Evolutionary conservation across 2,797 vertebrate species (phyloP).

Genomic region (Alosa sapidissima): DNA sequence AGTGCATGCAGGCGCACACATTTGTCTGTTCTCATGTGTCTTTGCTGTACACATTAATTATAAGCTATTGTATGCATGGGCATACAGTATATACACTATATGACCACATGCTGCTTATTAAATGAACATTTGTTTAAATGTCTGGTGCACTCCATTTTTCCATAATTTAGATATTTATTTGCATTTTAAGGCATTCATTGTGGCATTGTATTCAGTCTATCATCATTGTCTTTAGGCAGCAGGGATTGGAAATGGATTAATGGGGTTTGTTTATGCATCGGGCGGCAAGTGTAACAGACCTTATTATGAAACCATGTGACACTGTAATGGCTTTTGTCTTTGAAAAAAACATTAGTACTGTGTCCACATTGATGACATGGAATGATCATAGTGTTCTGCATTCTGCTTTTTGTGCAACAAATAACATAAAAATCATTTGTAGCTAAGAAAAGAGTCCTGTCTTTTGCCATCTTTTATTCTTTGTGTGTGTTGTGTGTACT

Average conservation of each 20-base stretch:
- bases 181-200: not conserved
- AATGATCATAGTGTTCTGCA: too few relatives aligned
- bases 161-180: not conserved
- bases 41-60: conserved; percentile 53
- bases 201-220: not conserved
- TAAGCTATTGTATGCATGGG: not conserved
- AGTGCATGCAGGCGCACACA: conserved; percentile 77
- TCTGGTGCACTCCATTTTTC: not conserved
- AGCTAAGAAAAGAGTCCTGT: too few relatives aligned
- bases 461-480: too few relatives aligned
- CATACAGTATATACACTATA: not conserved
- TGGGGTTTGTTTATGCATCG: too few relatives aligned
- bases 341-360: too few relatives aligned
- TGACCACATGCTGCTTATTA: not conserved
- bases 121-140: conserved; percentile 3
- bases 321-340: too few relatives aligned
- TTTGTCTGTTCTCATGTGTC: conserved; percentile 71
- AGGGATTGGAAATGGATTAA: not conserved
- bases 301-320: too few relatives aligned
- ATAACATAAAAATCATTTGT: too few relatives aligned
- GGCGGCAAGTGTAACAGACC: too few relatives aligned
- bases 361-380: too few relatives aligned
- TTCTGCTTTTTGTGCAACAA: too few relatives aligned
- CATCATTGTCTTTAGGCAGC: not conserved
- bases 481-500: not conserved